Evolutionary conservation across 2,113 vertebrate species (phyloP).

Genomic region (Drymodes brunneopygia): DNA sequence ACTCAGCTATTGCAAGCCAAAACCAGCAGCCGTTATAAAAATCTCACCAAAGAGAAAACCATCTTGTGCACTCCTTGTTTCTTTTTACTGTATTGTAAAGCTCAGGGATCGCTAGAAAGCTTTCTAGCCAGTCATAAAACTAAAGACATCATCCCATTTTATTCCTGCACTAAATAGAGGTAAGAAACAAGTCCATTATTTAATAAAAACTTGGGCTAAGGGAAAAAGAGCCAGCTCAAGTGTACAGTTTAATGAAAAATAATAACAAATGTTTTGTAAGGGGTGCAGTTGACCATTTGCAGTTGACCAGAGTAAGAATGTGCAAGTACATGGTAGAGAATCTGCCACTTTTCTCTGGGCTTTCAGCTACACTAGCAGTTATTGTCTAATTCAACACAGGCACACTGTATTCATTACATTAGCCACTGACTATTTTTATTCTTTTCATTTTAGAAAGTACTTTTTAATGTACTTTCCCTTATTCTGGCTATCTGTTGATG

Average conservation of each 20-base stretch:
- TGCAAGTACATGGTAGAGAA: not conserved
- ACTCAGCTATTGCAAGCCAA: not conserved
- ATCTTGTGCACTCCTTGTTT: not conserved
- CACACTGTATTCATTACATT: not conserved
- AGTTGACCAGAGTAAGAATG: not conserved
- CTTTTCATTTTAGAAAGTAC: not conserved
- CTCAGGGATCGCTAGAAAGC: not conserved
- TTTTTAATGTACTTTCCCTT: not conserved
- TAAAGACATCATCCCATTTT: not conserved
- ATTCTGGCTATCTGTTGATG: not conserved
- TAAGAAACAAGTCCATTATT: not conserved
- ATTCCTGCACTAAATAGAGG: not conserved
- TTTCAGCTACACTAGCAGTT: not conserved
- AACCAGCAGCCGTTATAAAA: not conserved
- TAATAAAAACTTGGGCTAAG: not conserved
- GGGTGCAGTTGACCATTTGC: not conserved
- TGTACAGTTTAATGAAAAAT: not conserved
- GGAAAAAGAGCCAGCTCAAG: not conserved
- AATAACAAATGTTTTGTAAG: not conserved
- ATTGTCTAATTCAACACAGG: not conserved
- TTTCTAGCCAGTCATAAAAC: conserved; percentile 18
- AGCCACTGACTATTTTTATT: not conserved
- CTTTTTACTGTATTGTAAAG: not conserved
- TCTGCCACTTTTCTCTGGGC: not conserved
- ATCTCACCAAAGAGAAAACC: not conserved